A percentile compares a stretch with the other conserved stretches of the same genome.
These are phyloP conservation scores for Podarcis muralis DNA, from an alignment of 2,113 vertebrate species.

Conservation along the genomic window DNA sequence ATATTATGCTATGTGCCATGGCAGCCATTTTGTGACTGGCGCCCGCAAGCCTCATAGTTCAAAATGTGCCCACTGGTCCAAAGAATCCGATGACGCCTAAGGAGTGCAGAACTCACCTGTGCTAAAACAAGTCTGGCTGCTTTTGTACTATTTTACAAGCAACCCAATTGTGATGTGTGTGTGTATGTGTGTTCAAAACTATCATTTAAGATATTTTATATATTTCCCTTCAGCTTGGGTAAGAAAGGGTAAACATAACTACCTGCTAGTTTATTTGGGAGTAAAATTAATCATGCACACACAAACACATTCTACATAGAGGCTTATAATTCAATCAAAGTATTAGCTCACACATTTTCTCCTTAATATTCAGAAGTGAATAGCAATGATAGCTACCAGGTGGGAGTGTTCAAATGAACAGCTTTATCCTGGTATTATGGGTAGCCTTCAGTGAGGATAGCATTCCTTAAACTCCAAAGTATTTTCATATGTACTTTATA, in stretches of 20 bases:
- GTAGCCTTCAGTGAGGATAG: background rate
- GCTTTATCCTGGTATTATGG: background rate
- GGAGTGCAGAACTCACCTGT: background rate
- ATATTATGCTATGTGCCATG: too few species aligned
- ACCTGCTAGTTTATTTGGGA: background rate
- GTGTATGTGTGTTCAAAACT: background rate
- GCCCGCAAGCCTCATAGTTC: too few species aligned
- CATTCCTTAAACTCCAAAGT: background rate
- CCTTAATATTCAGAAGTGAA: background rate
- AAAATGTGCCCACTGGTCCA: background rate
- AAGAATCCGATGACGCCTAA: background rate
- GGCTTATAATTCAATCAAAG: background rate
- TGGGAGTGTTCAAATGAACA: background rate
- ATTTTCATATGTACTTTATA: constrained; percentile 1
- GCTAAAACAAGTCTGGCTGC: background rate
- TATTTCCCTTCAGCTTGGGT: background rate
- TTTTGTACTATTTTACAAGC: background rate
- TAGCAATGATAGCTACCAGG: background rate
- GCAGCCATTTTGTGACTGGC: too few species aligned
- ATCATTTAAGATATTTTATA: background rate
- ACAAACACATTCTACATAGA: too few species aligned
- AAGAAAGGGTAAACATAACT: background rate
- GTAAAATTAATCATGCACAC: background rate
- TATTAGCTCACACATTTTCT: background rate
- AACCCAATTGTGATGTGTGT: too few species aligned